Conservation (phyloP, 2,797 vertebrate species). For the Prionace glauca region DNA sequence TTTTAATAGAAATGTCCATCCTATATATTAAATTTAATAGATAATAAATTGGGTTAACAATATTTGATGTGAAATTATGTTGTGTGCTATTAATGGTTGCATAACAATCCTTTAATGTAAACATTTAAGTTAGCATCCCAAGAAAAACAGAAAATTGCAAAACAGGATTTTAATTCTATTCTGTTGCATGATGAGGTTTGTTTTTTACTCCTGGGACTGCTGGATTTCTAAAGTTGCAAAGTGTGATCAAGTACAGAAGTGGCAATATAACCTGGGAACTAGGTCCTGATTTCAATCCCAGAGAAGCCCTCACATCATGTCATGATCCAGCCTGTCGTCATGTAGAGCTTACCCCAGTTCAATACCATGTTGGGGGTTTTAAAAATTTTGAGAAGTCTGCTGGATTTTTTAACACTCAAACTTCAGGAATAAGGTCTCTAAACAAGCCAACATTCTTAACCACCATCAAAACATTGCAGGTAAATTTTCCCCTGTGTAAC, state of each 20-base stretch:
- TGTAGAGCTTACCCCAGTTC: neutral
- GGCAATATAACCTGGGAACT: too few relatives aligned
- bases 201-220: neutral
- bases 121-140: neutral
- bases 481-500: neutral
- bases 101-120: neutral
- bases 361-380: neutral
- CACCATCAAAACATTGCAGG: neutral
- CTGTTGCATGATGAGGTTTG: neutral
- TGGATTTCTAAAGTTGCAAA: too few relatives aligned
- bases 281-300: too few relatives aligned
- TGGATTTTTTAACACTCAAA: neutral
- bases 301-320: neutral
- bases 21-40: neutral
- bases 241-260: neutral
- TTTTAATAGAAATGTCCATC: neutral
- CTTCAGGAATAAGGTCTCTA: neutral
- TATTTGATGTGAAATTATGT: neutral
- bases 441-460: neutral
- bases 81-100: neutral
- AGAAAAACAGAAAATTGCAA: neutral
- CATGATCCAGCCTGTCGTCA: neutral
- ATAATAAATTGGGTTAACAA: neutral
- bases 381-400: neutral
- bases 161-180: neutral